phyloP scores from a whole-genome alignment of 2,113 vertebrate species.

The Lophotis ruficrista region DNA sequence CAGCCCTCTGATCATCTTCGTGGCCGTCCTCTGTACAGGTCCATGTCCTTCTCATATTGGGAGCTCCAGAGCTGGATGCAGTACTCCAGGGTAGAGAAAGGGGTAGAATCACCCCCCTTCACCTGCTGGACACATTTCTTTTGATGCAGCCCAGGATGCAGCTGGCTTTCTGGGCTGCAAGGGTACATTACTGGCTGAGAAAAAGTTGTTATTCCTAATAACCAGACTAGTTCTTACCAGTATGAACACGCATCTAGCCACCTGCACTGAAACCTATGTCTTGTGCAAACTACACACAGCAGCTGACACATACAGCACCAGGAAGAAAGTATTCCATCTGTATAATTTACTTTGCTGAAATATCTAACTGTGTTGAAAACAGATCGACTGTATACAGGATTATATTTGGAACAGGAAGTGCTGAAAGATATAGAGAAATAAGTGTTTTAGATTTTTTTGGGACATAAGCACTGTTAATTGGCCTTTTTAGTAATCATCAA shows the following conservation, averaged over 20 bases:
- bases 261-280: not conserved
- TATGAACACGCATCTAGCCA: not conserved
- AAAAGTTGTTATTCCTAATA: not conserved
- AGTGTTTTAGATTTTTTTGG: not conserved
- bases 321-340: not conserved
- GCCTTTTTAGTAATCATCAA: not conserved
- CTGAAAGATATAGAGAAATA: not conserved
- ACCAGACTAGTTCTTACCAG: not conserved
- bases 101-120: no score
- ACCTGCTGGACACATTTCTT: no score
- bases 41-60: no score
- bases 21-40: no score
- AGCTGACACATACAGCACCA: not conserved
- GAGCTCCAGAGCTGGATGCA: no score
- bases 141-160: no score
- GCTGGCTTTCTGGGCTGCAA: no score
- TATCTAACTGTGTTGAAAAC: not conserved
- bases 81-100: no score
- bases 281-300: not conserved
- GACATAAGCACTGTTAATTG: not conserved
- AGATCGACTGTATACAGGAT: not conserved
- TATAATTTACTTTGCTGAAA: not conserved
- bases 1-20: no score
- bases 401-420: not conserved
- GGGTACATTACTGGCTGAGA: no score